phyloP scores from a whole-genome alignment of 2,888 invertebrate species.

The Penaeus monodon region DNA sequence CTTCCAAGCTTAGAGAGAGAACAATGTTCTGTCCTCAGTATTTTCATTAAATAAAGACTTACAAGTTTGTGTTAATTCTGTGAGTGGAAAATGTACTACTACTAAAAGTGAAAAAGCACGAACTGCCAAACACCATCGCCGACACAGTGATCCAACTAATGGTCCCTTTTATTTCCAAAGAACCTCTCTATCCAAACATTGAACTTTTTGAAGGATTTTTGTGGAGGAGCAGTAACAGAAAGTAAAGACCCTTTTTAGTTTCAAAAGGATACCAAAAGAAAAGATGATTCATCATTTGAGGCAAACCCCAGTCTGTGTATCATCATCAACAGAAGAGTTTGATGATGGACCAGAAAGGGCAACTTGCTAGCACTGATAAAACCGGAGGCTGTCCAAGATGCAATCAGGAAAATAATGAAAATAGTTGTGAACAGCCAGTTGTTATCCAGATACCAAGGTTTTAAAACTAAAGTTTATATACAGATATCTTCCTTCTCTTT shows the following conservation, averaged over 20 bases:
- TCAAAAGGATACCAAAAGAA: neutral
- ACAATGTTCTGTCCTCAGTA: conserved; percentile 11
- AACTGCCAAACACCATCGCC: conserved; percentile 38
- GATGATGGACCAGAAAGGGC: neutral
- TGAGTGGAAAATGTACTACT: neutral
- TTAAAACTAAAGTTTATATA: neutral
- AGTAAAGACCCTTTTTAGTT: neutral
- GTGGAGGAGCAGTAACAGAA: conserved; percentile 23
- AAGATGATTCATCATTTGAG: neutral
- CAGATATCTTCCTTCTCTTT: no score
- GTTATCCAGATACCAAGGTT: conserved; percentile 41
- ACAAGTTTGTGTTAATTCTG: neutral
- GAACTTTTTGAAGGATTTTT: conserved; percentile 31
- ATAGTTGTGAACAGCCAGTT: conserved; percentile 1
- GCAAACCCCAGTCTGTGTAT: neutral
- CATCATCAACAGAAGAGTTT: neutral
- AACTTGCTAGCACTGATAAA: neutral
- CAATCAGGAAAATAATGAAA: neutral
- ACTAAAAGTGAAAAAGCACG: neutral
- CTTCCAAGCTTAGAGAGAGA: conserved; percentile 29
- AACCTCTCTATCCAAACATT: neutral
- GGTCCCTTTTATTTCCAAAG: conserved; percentile 13
- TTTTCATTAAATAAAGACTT: conserved; percentile 28
- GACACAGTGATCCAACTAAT: conserved; percentile 60
- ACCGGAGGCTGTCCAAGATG: neutral